Conservation (phyloP, 2,797 vertebrate species). For the Myotis daubentonii region DNA sequence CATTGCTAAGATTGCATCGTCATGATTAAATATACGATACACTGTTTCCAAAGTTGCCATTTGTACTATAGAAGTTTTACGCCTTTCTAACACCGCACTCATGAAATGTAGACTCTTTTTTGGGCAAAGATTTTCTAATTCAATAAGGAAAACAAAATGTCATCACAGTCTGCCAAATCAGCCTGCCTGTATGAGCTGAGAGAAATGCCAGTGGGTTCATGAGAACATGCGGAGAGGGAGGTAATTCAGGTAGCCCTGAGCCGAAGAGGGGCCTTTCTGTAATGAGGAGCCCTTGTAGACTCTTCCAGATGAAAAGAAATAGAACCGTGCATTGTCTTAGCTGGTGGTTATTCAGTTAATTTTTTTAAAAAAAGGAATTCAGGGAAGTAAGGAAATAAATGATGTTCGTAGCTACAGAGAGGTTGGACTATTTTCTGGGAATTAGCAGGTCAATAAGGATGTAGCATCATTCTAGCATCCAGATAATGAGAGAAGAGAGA, state of each 20-base stretch:
- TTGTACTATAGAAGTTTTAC: neutral
- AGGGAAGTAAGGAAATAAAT: neutral
- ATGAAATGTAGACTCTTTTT: conserved; percentile 30
- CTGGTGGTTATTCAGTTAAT: neutral
- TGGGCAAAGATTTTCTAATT: conserved; percentile 23
- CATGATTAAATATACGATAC: neutral
- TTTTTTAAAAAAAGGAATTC: neutral
- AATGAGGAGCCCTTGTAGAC: neutral
- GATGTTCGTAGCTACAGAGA: neutral
- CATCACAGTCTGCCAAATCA: neutral
- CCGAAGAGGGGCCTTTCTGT: neutral
- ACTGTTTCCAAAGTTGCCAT: neutral
- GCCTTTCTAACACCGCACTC: neutral
- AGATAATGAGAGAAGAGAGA: neutral
- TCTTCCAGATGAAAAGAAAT: neutral
- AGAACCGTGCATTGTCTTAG: neutral
- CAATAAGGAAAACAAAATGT: conserved; percentile 64
- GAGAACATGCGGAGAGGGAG: neutral
- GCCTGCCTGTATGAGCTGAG: neutral
- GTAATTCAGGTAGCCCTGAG: neutral
- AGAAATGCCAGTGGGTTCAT: neutral
- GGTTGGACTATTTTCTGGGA: neutral
- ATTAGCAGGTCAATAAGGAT: neutral
- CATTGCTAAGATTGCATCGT: neutral
- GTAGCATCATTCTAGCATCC: neutral